These are phyloP conservation scores for Elymnias hypermnestra DNA, from an alignment of 1,140 invertebrate genomes.

Conservation along the genomic window DNA sequence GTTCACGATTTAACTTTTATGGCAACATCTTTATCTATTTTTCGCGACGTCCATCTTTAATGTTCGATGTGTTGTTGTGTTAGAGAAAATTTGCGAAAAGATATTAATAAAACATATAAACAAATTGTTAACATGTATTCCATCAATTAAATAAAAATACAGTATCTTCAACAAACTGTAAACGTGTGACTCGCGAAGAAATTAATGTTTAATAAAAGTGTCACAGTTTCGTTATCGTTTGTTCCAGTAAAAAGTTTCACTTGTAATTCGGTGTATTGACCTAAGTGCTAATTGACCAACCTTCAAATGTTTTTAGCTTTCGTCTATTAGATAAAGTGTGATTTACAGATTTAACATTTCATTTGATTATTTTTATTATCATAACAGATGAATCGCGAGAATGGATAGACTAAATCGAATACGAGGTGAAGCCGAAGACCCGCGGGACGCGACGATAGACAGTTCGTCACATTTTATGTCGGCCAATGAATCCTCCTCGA, in stretches of 20 bases:
- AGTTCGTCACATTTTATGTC: constrained; percentile 56
- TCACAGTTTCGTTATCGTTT: constrained; percentile 68
- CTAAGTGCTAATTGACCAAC: constrained; percentile 68
- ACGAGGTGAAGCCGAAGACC: constrained; percentile 50
- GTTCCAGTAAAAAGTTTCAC: constrained; percentile 68
- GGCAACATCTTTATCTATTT: constrained; percentile 62
- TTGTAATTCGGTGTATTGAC: constrained; percentile 68
- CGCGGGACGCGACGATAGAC: constrained; percentile 54
- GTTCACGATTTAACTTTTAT: no score
- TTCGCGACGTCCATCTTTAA: constrained; percentile 70
- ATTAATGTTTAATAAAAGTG: constrained; percentile 54
- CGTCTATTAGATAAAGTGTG: constrained; percentile 28
- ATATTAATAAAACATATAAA: constrained; percentile 35
- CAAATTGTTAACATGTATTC: constrained; percentile 24
- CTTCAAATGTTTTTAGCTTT: constrained; percentile 54
- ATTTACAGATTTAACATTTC: constrained; percentile 20
- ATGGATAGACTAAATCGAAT: constrained; percentile 70
- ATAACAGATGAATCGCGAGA: constrained; percentile 67
- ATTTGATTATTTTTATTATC: constrained; percentile 38
- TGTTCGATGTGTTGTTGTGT: constrained; percentile 71
- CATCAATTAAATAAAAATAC: constrained; percentile 14
- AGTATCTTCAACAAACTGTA: no score
- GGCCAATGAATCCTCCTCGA: constrained; percentile 64
- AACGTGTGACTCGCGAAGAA: constrained; percentile 9
- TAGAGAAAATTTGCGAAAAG: constrained; percentile 55